Evolutionary conservation across 2,888 invertebrate species (phyloP).

Genomic region (Acleris cristana): DNA sequence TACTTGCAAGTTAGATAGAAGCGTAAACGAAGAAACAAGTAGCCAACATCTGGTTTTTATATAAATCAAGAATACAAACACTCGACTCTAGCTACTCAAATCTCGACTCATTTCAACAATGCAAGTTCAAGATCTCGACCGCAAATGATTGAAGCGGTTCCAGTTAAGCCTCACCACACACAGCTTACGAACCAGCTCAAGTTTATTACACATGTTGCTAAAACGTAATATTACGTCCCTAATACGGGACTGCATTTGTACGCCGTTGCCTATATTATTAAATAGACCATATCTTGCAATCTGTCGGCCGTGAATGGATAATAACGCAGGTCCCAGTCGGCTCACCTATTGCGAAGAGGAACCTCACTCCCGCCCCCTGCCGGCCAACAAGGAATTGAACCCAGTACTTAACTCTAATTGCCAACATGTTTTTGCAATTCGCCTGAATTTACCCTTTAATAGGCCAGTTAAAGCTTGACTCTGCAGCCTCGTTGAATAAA

Average conservation of each 20-base stretch:
- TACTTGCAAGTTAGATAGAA: too few relatives aligned
- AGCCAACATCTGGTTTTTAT: too few relatives aligned
- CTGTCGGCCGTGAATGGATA: conserved; percentile 70
- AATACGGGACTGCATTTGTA: conserved; percentile 55
- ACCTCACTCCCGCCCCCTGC: conserved; percentile 59
- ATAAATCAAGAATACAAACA: not conserved
- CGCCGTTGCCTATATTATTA: conserved; percentile 63
- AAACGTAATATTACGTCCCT: conserved; percentile 33
- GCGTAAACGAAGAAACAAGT: too few relatives aligned
- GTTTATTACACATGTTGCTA: conserved; percentile 24
- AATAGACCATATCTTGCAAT: conserved; percentile 69
- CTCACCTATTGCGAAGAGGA: conserved; percentile 62
- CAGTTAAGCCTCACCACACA: conserved; percentile 24
- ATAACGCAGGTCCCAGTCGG: conserved; percentile 58
- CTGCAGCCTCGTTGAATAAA: conserved; percentile 39
- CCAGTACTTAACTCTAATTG: conserved; percentile 68
- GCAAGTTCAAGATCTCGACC: not conserved
- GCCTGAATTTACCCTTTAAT: conserved; percentile 60
- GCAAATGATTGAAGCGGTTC: conserved; percentile 19
- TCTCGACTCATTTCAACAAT: not conserved
- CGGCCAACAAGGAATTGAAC: conserved; percentile 64
- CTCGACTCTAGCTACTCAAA: not conserved
- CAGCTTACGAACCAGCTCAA: conserved; percentile 4
- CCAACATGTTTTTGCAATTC: conserved; percentile 65
- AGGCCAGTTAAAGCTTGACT: conserved; percentile 50